These are phyloP conservation scores for Labrus mixtus DNA, from an alignment of 2,113 vertebrate genomes.

Conservation along the genomic window DNA sequence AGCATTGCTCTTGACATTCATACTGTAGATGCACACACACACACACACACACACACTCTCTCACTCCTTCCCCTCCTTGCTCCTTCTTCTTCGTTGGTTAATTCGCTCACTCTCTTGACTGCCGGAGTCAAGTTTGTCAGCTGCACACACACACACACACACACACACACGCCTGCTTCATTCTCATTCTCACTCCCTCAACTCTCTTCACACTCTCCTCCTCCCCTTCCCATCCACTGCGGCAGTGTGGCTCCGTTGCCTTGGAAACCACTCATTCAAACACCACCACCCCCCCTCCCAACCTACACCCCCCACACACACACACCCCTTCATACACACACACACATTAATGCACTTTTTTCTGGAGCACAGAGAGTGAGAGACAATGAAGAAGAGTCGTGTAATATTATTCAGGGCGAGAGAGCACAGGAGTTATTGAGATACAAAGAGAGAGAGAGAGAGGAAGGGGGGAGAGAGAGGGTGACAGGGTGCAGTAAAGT, in stretches of 20 bases:
- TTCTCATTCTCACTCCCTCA: constrained; percentile 58
- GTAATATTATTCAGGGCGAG: not conserved
- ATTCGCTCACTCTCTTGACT: constrained; percentile 37
- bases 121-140: constrained; percentile 22
- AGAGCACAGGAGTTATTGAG: constrained; percentile 4
- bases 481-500: no score
- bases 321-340: constrained; percentile 52
- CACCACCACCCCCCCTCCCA: constrained; percentile 33
- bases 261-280: constrained; percentile 87
- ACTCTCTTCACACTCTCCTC: constrained; percentile 50
- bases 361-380: constrained; percentile 62
- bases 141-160: not conserved
- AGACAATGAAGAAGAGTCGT: constrained; percentile 66
- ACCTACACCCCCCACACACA: constrained; percentile 58
- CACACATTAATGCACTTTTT: constrained; percentile 46
- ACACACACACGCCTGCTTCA: constrained; percentile 14
- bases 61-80: not conserved
- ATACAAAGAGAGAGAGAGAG: not conserved
- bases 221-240: constrained; percentile 81
- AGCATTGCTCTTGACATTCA: constrained; percentile 54
- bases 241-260: constrained; percentile 89
- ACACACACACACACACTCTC: constrained; percentile 22
- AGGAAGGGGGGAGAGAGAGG: no score
- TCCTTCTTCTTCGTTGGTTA: constrained; percentile 16
- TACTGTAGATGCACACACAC: not conserved